Evolutionary conservation across 2,888 invertebrate species (phyloP).

Genomic region (Lagria hirta): DNA sequence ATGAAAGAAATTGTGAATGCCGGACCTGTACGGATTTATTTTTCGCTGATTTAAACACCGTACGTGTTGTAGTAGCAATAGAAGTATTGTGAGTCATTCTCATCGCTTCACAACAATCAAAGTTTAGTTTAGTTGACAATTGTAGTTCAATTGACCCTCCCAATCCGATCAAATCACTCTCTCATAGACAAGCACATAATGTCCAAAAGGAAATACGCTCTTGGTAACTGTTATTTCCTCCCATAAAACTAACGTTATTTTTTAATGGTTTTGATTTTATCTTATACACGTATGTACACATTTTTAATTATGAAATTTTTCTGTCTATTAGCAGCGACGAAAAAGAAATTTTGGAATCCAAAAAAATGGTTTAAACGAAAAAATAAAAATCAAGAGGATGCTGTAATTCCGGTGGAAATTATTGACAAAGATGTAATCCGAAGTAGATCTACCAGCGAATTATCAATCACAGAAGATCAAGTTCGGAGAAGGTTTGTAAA

Average conservation of each 20-base stretch:
- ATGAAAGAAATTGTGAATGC: slow-evolving; percentile 1
- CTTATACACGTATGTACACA: slow-evolving; percentile 4
- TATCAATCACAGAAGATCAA: slow-evolving; percentile 64
- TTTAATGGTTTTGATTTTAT: slow-evolving; percentile 47
- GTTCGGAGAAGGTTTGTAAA: slow-evolving; percentile 60
- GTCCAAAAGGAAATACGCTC: slow-evolving; percentile 22
- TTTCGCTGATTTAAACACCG: slow-evolving; percentile 1
- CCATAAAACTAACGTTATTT: too few species aligned
- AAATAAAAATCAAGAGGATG: slow-evolving; percentile 53
- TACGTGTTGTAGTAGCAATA: too few species aligned
- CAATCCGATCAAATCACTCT: slow-evolving; percentile 18
- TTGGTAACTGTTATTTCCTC: too few species aligned
- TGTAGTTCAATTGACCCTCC: slow-evolving; percentile 25
- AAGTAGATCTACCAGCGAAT: slow-evolving; percentile 64
- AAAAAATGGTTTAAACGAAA: slow-evolving; percentile 56
- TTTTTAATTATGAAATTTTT: slow-evolving; percentile 10
- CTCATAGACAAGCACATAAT: slow-evolving; percentile 8
- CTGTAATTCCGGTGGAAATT: slow-evolving; percentile 31
- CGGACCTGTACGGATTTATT: slow-evolving; percentile 1
- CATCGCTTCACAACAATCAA: slow-evolving; percentile 21
- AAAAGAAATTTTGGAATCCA: slow-evolving; percentile 64
- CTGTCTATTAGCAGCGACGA: slow-evolving; percentile 68
- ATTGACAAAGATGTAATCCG: slow-evolving; percentile 42
- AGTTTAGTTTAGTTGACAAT: slow-evolving; percentile 25
- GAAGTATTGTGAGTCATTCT: slow-evolving; percentile 18